phyloP scores from a whole-genome alignment of 2,888 invertebrate genomes.

The Rhabditoides inermis region DNA sequence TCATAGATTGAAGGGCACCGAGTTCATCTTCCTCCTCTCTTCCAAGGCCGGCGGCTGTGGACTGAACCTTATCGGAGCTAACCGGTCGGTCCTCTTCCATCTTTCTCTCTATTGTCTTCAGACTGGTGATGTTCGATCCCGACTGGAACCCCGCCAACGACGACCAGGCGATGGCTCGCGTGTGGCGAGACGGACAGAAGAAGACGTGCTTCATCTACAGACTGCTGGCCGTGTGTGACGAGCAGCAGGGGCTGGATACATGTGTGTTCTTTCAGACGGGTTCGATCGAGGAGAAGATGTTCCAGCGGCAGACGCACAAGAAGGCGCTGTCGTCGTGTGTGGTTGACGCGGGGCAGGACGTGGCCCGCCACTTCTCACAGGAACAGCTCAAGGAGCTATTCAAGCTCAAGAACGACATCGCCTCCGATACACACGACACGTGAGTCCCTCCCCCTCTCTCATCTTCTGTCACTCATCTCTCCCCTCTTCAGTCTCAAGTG shows the following conservation, averaged over 20 bases:
- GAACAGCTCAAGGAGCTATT: constrained; percentile 88
- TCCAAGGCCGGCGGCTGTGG: constrained; percentile 99
- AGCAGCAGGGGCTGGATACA: neutral
- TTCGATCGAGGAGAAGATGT: constrained; percentile 96
- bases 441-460: too few relatives aligned
- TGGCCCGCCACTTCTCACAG: constrained; percentile 83
- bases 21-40: constrained; percentile 95
- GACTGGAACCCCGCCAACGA: constrained; percentile 99
- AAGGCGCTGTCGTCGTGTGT: constrained; percentile 63
- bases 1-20: constrained; percentile 59
- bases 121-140: constrained; percentile 93
- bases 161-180: constrained; percentile 98
- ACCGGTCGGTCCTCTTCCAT: constrained; percentile 55
- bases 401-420: constrained; percentile 70
- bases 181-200: constrained; percentile 97
- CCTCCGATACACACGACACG: constrained; percentile 72
- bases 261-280: constrained; percentile 69
- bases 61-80: constrained; percentile 93
- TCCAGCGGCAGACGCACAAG: constrained; percentile 96
- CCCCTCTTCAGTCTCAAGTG: constrained; percentile 68
- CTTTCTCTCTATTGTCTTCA: constrained; percentile 6
- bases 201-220: constrained; percentile 96
- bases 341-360: constrained; percentile 83
- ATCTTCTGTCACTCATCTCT: too few relatives aligned
- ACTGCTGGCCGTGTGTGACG: constrained; percentile 69